phyloP scores from a whole-genome alignment of 2,113 vertebrate genomes.

The Azemiops feae region DNA sequence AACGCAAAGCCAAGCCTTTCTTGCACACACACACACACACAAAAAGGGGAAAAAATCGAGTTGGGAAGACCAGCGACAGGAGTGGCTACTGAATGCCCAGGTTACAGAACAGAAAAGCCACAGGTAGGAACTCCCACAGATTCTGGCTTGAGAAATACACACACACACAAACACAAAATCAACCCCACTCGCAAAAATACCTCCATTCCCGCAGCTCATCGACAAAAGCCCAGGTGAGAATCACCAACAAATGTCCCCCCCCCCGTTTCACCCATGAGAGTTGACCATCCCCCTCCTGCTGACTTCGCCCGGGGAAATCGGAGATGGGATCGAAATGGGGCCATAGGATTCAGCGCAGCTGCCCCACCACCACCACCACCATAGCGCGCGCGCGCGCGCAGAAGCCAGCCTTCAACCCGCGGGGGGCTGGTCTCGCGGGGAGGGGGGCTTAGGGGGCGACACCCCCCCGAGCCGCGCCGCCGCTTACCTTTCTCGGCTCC shows the following conservation, averaged over 20 bases:
- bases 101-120: not conserved
- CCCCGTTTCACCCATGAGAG: not conserved
- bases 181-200: not conserved
- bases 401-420: not conserved
- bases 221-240: not conserved
- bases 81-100: not conserved
- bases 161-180: not conserved
- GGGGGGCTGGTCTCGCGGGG: not conserved
- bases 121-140: not conserved
- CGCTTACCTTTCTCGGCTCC: not conserved
- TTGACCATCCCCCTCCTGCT: no score
- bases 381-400: not conserved
- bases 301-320: not conserved
- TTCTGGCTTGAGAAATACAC: not conserved
- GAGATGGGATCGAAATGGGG: rapidly evolving
- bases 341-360: not conserved
- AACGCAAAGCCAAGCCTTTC: not conserved
- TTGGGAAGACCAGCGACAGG: not conserved
- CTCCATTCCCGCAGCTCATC: not conserved
- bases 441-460: not conserved
- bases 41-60: not conserved
- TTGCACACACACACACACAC: no score
- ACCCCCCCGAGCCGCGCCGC: not conserved
- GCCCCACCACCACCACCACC: not conserved
- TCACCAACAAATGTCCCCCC: not conserved